Evolutionary conservation across 2,888 invertebrate species (phyloP), one percentile per base, ranked within the genome.

Genomic region (Heliconius ethilla): DNA sequence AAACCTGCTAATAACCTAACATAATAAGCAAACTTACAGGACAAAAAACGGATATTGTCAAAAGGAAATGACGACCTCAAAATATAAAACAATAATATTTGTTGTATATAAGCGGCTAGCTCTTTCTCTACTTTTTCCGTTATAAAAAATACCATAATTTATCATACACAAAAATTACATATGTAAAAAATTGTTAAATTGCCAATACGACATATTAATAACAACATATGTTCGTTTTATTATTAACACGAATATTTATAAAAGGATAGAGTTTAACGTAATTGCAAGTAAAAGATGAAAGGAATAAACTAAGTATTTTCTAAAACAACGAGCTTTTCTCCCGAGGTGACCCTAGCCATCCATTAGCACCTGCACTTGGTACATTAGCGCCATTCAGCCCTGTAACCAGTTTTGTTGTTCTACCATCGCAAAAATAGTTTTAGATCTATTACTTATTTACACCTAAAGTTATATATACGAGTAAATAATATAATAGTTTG

Each of bases 331-430:
- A 40, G 45, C 9, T 59, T 65, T 74, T 65, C 62, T 69, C 63
- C 10, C 40, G 74, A 74, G 45, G 63, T 62, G 40, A 74, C 62
- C 74, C 65, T 13, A 74, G 63, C 29, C 74, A 45, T 74, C 74
- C 74, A 74, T 74, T 74, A 74, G 74, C 65, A 74, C 74, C 74
- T 74, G 74, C 65, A 74, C 74, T 74, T 45, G 40, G 27, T 37
- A 40, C 74, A 74, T 74, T 74, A 74, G 45, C 63, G 74, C 40
- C 63, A 65, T 74, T 65, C 63, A 63, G 40, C 27, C 45, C 18
- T 74, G 63, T 65, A 63, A 74, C 74, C 33, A 25, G 59, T 59
- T 72, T 72, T 45, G 55, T 59, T 72, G 33, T 59, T 55, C n/a
- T 22, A 45, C 69, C n/a, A 25, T 67, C n/a, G 29, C 15, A 25